Evolutionary conservation across 2,797 vertebrate genomes (phyloP), one percentile per base, ranked within the genome.

Genomic region (Acanthurus leucopareius): DNA sequence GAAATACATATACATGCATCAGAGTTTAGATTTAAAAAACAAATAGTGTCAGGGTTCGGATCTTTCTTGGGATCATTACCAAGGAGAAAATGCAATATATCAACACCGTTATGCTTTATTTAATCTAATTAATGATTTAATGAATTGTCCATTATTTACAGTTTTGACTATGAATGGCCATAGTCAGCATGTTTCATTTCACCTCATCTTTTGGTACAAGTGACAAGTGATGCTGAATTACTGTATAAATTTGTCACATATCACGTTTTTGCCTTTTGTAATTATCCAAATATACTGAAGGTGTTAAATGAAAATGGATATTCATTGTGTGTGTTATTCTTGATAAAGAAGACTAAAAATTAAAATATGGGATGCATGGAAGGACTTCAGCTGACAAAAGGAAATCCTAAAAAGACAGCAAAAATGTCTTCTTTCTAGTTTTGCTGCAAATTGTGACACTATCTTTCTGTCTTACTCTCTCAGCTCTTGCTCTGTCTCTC

Each of bases 401-500:
- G 15, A 38, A 58, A 7, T 35, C 40, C 56, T 32, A n/a, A 61
- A 59, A 40, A 42, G 15, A 54, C 14, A 54, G 10, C 3, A 28
- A 16, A 47, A 61, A 49, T 2, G 15, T 4, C 0, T 25, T 56
- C 32, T 62, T 63, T 57, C 5, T 19, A 13, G 52, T 52, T 60
- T 44, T 22, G n/a, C 63, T 51, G 59, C 25, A 75, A 19, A 67
- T 54, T 67, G 16, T 38, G 65, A 53, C 63, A 75, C 67, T 17
- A 80, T 77, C 58, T 67, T 16, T 40, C 40, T 10, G 32, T 73
- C 52, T 77, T 40, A 47, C 15, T 9, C 19, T 22, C 52, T 0
- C 15, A 7, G 1, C 64, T 69, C 56, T 38, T 1, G 5, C 74
- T 70, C 61, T 22, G n/a, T 64, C 44, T 61, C 60, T 73, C 66